phyloP scores from a whole-genome alignment of 2,113 vertebrate genomes.

The Phodopus roborovskii region DNA sequence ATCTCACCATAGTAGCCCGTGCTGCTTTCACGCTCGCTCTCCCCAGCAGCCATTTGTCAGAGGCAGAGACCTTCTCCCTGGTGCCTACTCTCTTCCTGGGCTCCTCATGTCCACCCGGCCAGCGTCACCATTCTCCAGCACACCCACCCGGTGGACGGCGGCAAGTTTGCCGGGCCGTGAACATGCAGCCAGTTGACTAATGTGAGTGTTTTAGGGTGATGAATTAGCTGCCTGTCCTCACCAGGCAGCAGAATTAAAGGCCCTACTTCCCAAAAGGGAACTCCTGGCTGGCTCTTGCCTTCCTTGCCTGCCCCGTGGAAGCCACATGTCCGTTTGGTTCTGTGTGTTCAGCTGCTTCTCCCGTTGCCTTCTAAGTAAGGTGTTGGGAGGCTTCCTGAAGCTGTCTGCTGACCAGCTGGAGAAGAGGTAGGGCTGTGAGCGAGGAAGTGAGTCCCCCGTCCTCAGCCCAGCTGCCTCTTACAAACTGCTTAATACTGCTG shows the following conservation, averaged over 20 bases:
- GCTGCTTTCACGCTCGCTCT: no score
- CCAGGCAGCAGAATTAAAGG: neutral
- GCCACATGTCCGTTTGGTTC: fast-evolving
- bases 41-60: no score
- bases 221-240: neutral
- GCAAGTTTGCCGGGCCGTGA: neutral
- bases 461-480: neutral
- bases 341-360: neutral
- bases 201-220: slow-evolving; percentile 28
- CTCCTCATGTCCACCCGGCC: neutral
- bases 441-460: neutral
- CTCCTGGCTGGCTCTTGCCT: neutral
- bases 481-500: neutral
- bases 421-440: fast-evolving
- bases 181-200: neutral
- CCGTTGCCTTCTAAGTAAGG: slow-evolving; percentile 60
- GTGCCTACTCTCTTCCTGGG: neutral
- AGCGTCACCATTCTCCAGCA: neutral
- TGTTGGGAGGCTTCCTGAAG: slow-evolving; percentile 2
- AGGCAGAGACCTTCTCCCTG: neutral
- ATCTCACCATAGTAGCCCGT: neutral
- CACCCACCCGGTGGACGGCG: neutral
- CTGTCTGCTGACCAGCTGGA: neutral
- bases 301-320: neutral
- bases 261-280: neutral